Percentiles rank a stretch among this genome's conserved stretches.
These are phyloP conservation scores for Acronicta psi DNA, from an alignment of 2,888 invertebrate species.

Conservation along the genomic window DNA sequence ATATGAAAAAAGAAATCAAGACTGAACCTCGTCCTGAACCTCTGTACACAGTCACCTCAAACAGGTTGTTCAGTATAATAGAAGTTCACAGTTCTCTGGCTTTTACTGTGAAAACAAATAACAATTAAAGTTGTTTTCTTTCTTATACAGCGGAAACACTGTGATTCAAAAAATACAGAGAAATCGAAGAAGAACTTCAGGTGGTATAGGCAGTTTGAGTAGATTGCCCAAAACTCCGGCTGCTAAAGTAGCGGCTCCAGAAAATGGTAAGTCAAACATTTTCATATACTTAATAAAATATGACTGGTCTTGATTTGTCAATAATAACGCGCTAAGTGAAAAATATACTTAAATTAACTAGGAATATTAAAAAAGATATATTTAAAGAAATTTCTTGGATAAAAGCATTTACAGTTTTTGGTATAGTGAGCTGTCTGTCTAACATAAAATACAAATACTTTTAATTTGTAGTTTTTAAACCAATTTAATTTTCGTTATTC, in stretches of 20 bases:
- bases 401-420: no score
- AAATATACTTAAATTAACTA: no score
- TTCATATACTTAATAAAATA: neutral
- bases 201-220: conserved; percentile 74
- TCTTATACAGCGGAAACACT: conserved; percentile 72
- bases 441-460: no score
- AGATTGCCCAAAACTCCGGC: conserved; percentile 71
- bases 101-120: conserved; percentile 5
- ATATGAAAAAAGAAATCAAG: conserved; percentile 74
- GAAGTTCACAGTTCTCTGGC: conserved; percentile 1
- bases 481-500: no score
- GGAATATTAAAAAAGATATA: no score
- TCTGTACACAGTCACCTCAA: conserved; percentile 78
- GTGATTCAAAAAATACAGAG: conserved; percentile 78
- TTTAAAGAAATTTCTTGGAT: no score
- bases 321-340: no score
- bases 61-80: conserved; percentile 67
- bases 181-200: conserved; percentile 69
- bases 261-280: conserved; percentile 62
- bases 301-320: no score
- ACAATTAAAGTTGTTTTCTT: conserved; percentile 1
- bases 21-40: conserved; percentile 72
- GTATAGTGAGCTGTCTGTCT: no score
- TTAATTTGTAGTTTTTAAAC: no score
- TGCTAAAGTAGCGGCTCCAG: conserved; percentile 64